phyloP scores from a whole-genome alignment of 1,140 invertebrate species.

The Macrotrachela quadricornifera region DNA sequence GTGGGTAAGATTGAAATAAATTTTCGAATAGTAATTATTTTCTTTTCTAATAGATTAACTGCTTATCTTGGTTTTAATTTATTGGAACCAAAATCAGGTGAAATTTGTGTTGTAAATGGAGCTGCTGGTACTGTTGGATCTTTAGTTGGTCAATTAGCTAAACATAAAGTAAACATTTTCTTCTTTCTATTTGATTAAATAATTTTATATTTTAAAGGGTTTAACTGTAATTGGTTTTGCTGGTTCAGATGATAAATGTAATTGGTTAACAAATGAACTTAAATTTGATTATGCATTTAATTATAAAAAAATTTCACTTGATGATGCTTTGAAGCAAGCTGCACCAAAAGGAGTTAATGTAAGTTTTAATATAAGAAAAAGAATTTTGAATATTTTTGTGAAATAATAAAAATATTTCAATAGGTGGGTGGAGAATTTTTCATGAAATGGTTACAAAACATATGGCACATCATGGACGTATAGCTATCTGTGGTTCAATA shows the following conservation, averaged over 20 bases:
- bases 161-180: constrained; percentile 34
- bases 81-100: constrained; percentile 42
- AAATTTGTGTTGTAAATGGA: constrained; percentile 40
- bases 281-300: constrained; percentile 47
- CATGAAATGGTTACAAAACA: constrained; percentile 7
- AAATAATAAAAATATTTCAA: background rate
- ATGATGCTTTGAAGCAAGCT: constrained; percentile 34
- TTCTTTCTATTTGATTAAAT: background rate
- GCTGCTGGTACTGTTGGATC: constrained; percentile 42
- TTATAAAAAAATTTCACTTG: constrained; percentile 42
- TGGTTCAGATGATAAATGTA: constrained; percentile 44
- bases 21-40: background rate
- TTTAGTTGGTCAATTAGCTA: constrained; percentile 50
- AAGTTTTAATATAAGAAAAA: constrained; percentile 51
- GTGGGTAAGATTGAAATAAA: constrained; percentile 28
- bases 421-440: constrained; percentile 14
- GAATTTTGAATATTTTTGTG: background rate
- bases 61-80: constrained; percentile 49
- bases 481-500: constrained; percentile 13
- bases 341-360: constrained; percentile 46
- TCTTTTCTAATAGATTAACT: constrained; percentile 34
- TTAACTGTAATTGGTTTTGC: constrained; percentile 48
- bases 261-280: constrained; percentile 41
- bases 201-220: constrained; percentile 26
- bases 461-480: constrained; percentile 12